Conservation (phyloP, 2,113 vertebrate species). For the Chrysemys picta region DNA sequence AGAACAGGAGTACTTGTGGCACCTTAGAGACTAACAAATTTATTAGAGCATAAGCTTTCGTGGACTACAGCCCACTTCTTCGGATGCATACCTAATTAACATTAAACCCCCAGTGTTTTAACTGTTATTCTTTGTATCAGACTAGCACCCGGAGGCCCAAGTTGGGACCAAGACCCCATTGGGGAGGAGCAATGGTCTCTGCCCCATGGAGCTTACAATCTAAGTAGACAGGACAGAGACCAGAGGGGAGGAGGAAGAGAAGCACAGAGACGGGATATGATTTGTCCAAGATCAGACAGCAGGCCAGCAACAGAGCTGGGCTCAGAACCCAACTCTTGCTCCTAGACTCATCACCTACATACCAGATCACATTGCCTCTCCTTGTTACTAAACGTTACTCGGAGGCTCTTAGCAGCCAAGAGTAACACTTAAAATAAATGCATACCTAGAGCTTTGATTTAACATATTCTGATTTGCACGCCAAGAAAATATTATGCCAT, state of each 20-base stretch:
- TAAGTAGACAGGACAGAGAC: not conserved
- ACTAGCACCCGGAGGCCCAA: not conserved
- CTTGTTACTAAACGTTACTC: not conserved
- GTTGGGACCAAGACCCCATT: not conserved
- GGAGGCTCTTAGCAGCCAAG: not conserved
- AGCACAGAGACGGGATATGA: not conserved
- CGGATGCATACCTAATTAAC: not conserved
- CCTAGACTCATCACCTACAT: not conserved
- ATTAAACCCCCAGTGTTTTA: not conserved
- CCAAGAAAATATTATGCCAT: not conserved
- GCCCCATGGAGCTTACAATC: fast-evolving
- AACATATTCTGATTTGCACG: fast-evolving
- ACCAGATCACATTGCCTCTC: not conserved
- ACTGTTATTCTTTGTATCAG: not conserved
- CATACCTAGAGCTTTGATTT: not conserved
- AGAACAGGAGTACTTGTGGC: no score
- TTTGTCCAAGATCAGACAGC: not conserved
- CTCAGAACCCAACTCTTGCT: not conserved
- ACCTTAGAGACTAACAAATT: no score
- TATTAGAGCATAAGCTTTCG: no score
- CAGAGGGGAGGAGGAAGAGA: not conserved
- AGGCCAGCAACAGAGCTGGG: not conserved
- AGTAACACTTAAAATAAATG: not conserved
- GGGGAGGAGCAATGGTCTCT: not conserved
- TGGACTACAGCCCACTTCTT: no score